phyloP scores from a whole-genome alignment of 2,797 vertebrate species.

The Melopsittacus undulatus region DNA sequence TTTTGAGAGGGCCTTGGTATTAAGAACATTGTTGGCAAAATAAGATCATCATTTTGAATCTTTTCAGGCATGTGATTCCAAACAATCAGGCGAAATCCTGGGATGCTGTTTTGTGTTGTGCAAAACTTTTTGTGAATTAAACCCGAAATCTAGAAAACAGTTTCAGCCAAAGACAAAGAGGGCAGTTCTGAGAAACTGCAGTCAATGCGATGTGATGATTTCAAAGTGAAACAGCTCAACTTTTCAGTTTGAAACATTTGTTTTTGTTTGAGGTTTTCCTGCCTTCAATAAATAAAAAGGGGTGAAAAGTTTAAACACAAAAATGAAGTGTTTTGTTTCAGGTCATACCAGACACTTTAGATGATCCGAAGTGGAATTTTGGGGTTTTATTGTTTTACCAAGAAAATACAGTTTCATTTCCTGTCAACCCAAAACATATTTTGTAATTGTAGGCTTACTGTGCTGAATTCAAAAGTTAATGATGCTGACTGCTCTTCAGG shows the following conservation, averaged over 20 bases:
- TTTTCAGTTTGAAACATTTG: slow-evolving; percentile 64
- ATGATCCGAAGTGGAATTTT: slow-evolving; percentile 42
- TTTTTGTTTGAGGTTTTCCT: slow-evolving; percentile 71
- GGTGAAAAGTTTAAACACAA: slow-evolving; percentile 65
- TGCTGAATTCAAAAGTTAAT: slow-evolving; percentile 18
- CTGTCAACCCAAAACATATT: slow-evolving; percentile 30
- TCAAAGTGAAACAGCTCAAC: slow-evolving; percentile 28
- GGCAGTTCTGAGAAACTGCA: slow-evolving; percentile 35
- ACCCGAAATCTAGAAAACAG: background rate
- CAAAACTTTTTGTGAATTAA: slow-evolving; percentile 1
- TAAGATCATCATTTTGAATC: background rate
- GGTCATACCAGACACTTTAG: slow-evolving; percentile 5
- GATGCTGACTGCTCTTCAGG: slow-evolving; percentile 45
- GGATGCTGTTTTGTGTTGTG: background rate
- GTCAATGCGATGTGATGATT: slow-evolving; percentile 30
- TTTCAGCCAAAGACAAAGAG: slow-evolving; percentile 19
- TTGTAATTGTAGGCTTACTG: slow-evolving; percentile 28
- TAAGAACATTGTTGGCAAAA: background rate
- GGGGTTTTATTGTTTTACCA: slow-evolving; percentile 49
- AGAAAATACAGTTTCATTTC: slow-evolving; percentile 57
- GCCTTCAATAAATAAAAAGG: slow-evolving; percentile 57
- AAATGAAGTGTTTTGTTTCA: slow-evolving; percentile 60
- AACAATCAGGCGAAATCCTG: background rate
- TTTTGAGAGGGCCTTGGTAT: background rate
- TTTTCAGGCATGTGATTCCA: background rate